Base-by-base conservation (phyloP, 2,888 invertebrate species). In the Holacanthella duospinosa region DNA sequence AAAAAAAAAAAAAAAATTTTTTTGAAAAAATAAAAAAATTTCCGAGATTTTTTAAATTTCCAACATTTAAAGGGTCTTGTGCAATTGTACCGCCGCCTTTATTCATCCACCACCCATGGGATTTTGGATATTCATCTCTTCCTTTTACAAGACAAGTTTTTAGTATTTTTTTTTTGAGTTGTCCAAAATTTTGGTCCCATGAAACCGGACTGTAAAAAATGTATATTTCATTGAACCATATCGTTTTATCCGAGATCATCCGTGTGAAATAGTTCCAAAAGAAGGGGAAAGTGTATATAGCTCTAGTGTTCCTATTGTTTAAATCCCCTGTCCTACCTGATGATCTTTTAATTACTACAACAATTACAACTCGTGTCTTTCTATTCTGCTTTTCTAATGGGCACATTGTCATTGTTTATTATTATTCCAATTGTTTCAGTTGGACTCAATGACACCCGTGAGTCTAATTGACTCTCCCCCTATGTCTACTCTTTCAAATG, bases 271-370 rank as follows among this genome's bases (percentile, higher is more conserved):
- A 16, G 36, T 9, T 36, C 16, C 36, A 9, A n/a, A n/a, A 9
- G 36, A 36, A 36, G 36, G 36, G 36, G 36, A 36, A 36, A 36
- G 36, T 36, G 36, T 6, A 36, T n/a, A n/a, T 36, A 6, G 36
- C 9, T 36, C 9, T 9, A 9, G 36, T 9, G 36, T 16, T 36
- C 36, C 36, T 36, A 9, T 36, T 36, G 6, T 6, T 36, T 36
- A 9, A 9, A 9, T 36, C 36, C n/a, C n/a, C n/a, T n/a, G 36
- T 36, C 36, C 6, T 36, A 16, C 9, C 36, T 36, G 36, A 36
- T 36, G 64, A 64, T 64, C 60, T 60, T 64, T 64, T 64, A 64
- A 64, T 64, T 64, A 36, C 36, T 36, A 6, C 36, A 64, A 64
- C 60, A 60, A 36, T 16, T 36, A 6, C 36, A 6, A 16, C 36